Evolutionary conservation across 2,888 invertebrate species (phyloP).

Genomic region (Idaea dimidiata): DNA sequence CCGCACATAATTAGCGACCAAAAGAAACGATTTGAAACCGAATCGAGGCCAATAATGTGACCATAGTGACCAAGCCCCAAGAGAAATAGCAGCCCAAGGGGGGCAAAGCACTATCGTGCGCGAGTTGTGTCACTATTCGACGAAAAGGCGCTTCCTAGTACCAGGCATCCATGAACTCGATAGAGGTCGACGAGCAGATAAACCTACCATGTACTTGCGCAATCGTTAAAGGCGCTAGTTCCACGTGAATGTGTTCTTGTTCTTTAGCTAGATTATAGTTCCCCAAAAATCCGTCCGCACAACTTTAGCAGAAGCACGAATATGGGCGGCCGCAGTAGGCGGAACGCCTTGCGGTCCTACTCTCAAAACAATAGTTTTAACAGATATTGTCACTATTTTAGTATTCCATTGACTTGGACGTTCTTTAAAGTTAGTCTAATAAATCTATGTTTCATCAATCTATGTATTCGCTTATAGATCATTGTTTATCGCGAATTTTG

Average conservation of each 20-base stretch:
- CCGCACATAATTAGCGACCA: too few relatives aligned
- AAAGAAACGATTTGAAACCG: too few relatives aligned
- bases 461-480: too few relatives aligned
- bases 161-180: constrained; percentile 21
- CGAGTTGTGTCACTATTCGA: constrained; percentile 25
- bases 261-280: not conserved
- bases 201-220: not conserved
- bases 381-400: too few relatives aligned
- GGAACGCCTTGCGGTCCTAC: constrained; percentile 5
- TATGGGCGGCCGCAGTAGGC: constrained; percentile 8
- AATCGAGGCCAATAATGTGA: too few relatives aligned
- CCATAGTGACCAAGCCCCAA: not conserved
- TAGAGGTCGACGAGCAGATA: not conserved
- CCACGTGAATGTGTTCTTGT: not conserved
- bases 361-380: not conserved
- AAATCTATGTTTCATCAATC: too few relatives aligned
- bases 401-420: too few relatives aligned
- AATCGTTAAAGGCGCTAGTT: not conserved
- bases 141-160: constrained; percentile 27
- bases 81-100: not conserved
- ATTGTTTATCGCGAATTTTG: too few relatives aligned
- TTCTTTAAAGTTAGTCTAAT: too few relatives aligned
- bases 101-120: constrained; percentile 12
- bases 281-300: not conserved
- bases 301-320: not conserved